Evolutionary conservation across 2,888 invertebrate genomes (phyloP), one percentile per base, ranked within the genome.

Genomic region (Pyrrhosoma nymphula): DNA sequence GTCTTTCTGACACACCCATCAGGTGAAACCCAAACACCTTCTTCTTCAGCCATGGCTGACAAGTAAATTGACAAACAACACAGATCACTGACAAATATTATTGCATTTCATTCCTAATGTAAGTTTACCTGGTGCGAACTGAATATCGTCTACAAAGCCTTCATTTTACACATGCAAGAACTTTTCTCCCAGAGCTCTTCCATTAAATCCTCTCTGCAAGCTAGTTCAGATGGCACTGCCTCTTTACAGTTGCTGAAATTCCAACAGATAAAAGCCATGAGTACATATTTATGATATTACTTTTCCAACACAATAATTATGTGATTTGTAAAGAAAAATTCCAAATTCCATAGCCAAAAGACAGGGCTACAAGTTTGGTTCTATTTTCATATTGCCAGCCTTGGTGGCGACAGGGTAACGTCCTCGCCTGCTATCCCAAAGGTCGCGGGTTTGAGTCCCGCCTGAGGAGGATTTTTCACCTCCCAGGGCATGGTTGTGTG

Each of bases 1-100:
- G 96, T 96, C 96, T 97, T 97, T 95, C 95, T 96, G 89, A 97
- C 97, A 95, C 96, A 96, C 95, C 96, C 96, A 96, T 97, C 96
- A 16, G 97, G 96, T 10, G 97, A 97, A 60, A 96, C 95, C 96
- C 96, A 97, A 95, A 95, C 93, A 60, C 95, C 60, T 20, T 95
- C 56, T n/a, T 63, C 91, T 95, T 96, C 95, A 88, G 63, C 56
- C 95, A 95, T 90, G 60, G 35, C 26, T 39, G 23, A 47, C 39
- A 30, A 60, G n/a, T 39, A 47, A 63, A 39, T 30, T 26, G 23
- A 63, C 56, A 39, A 63, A 10, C n/a, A 60, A 35, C 89, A 56
- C 93, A 20, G 63, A 39, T 93, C 16, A 93, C 35, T 23, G 60
- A 26, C 23, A 8, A 47, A 26, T 91, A 55, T 16, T 56, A 56